A percentile compares a stretch with the other conserved stretches of the same genome.
Conservation (phyloP, 2,888 invertebrate genomes). For the Macrosoma leucophasiata region DNA sequence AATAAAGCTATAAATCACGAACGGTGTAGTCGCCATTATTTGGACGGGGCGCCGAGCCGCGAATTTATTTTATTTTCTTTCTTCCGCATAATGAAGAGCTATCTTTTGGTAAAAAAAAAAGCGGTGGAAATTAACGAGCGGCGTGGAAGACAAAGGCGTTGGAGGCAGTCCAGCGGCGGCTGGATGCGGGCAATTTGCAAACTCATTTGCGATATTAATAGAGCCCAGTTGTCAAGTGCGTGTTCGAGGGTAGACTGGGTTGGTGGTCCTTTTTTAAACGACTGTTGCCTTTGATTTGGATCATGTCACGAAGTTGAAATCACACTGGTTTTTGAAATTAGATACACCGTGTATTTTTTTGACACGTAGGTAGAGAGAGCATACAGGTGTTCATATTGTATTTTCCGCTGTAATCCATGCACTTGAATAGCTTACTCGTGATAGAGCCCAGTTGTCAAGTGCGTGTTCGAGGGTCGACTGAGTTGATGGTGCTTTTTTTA, state of each 20-base stretch:
- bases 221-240: too few relatives aligned
- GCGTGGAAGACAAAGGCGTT: conserved; percentile 37
- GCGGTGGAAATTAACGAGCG: conserved; percentile 37
- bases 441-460: conserved; percentile 36
- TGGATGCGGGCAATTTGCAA: conserved; percentile 44
- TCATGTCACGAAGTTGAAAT: too few relatives aligned
- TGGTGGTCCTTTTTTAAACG: conserved; percentile 20
- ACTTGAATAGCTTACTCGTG: too few relatives aligned
- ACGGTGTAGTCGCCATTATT: conserved; percentile 43
- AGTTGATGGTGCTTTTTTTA: conserved; percentile 23
- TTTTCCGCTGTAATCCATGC: too few relatives aligned
- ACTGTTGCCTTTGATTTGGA: too few relatives aligned
- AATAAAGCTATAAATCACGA: conserved; percentile 51
- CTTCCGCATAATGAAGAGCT: conserved; percentile 49
- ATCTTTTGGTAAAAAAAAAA: conserved; percentile 32
- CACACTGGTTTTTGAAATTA: too few relatives aligned
- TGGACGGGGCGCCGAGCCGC: conserved; percentile 32
- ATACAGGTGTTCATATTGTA: too few relatives aligned
- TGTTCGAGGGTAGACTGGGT: too few relatives aligned
- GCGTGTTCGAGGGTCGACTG: too few relatives aligned
- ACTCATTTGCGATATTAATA: conserved; percentile 50
- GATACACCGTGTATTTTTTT: too few relatives aligned
- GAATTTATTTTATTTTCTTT: conserved; percentile 54
- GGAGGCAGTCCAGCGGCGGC: conserved; percentile 38
- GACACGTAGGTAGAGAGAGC: too few relatives aligned